phyloP scores from a whole-genome alignment of 2,888 invertebrate genomes.

The Eulithis prunata region DNA sequence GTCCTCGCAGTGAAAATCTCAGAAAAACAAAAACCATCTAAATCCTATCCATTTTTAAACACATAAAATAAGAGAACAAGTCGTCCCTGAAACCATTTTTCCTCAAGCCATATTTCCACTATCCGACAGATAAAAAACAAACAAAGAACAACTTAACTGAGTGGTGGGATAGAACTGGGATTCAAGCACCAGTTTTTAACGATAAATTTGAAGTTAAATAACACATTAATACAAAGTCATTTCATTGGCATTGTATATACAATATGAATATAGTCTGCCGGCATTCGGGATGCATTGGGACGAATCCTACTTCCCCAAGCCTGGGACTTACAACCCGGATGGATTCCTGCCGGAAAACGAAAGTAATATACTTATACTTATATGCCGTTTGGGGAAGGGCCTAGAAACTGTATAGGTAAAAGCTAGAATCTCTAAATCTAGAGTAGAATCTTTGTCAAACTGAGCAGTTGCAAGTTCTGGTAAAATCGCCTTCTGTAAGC shows the following conservation, averaged over 20 bases:
- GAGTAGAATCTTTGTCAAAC: no score
- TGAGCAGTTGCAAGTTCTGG: no score
- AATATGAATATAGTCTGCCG: no score
- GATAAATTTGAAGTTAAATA: no score
- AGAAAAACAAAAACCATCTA: no score
- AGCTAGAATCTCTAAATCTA: no score
- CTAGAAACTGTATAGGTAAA: conserved; percentile 84
- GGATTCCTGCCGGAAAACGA: conserved; percentile 83
- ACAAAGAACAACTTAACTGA: conserved; percentile 6
- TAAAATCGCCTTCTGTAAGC: no score
- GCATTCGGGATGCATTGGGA: conserved; percentile 64
- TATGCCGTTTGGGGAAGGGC: conserved; percentile 83
- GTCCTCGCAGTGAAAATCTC: no score
- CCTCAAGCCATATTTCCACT: conserved; percentile 14
- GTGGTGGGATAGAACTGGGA: conserved; percentile 1
- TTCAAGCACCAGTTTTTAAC: conserved; percentile 5
- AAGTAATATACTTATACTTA: conserved; percentile 61
- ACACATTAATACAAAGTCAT: no score
- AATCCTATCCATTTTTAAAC: background rate
- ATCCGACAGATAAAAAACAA: conserved; percentile 13
- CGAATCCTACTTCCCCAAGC: conserved; percentile 78
- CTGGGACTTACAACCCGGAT: conserved; percentile 79
- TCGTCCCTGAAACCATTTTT: background rate
- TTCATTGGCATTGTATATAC: no score
- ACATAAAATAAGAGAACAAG: background rate